phyloP scores from a whole-genome alignment of 2,888 invertebrate species.

The Busseola fusca region DNA sequence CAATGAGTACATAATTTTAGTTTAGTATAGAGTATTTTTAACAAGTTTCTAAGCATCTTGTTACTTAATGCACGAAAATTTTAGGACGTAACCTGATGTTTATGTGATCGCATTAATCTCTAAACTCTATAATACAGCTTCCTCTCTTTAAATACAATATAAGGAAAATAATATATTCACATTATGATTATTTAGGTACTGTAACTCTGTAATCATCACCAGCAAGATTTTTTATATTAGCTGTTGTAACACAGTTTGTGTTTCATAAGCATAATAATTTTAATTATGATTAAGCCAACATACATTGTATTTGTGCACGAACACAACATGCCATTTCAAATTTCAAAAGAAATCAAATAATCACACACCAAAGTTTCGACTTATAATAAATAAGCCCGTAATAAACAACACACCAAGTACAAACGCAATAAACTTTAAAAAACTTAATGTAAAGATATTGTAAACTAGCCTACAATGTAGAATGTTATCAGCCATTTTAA shows the following conservation, averaged over 20 bases:
- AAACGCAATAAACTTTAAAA: slow-evolving; percentile 27
- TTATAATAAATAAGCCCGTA: slow-evolving; percentile 13
- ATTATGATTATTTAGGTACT: slow-evolving; percentile 6
- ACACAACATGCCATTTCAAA: slow-evolving; percentile 27
- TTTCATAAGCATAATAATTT: slow-evolving; percentile 16
- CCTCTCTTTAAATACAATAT: slow-evolving; percentile 10
- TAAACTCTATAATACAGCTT: slow-evolving; percentile 1
- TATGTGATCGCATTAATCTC: slow-evolving; percentile 29
- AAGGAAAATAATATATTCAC: slow-evolving; percentile 21
- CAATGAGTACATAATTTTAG: slow-evolving; percentile 48
- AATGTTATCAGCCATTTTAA: slow-evolving; percentile 35
- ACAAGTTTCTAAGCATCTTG: slow-evolving; percentile 44
- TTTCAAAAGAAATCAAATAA: slow-evolving; percentile 29
- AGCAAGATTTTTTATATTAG: slow-evolving; percentile 18
- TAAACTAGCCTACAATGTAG: slow-evolving; percentile 36
- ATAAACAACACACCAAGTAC: slow-evolving; percentile 20
- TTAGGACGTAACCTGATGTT: slow-evolving; percentile 49
- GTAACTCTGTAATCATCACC: slow-evolving; percentile 18
- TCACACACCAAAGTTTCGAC: slow-evolving; percentile 12
- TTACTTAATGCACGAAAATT: slow-evolving; percentile 39
- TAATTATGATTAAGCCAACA: slow-evolving; percentile 21
- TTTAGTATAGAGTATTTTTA: slow-evolving; percentile 41
- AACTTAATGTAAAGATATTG: slow-evolving; percentile 24
- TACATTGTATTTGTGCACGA: slow-evolving; percentile 26
- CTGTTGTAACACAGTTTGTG: slow-evolving; percentile 11